Evolutionary conservation across 30 jellyfish, hydroid and myxozoan species (phyloP).

Genomic region (Aurelia aurita): DNA sequence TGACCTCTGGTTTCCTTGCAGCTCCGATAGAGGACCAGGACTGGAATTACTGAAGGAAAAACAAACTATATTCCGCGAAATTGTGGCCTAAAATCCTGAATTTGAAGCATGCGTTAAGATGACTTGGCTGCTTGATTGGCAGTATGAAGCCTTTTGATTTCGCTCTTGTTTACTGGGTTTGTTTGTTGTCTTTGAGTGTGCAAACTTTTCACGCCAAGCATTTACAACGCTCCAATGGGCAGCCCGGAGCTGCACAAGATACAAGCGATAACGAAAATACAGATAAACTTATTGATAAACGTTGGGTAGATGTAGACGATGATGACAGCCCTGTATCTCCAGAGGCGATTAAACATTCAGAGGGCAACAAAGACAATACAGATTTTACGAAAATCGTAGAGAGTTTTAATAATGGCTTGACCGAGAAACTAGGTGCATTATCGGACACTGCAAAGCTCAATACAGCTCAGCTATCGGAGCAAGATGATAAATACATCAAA

Average conservation of each 20-base stretch:
- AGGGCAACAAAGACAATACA: constrained; percentile 48
- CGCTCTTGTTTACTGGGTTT: constrained; percentile 2
- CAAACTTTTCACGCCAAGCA: not conserved
- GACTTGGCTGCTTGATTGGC: not conserved
- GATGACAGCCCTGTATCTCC: constrained; percentile 43
- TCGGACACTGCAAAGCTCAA: constrained; percentile 23
- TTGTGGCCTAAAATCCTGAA: not conserved
- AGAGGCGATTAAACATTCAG: constrained; percentile 43
- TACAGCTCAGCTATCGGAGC: constrained; percentile 40
- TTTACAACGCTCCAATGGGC: constrained; percentile 50
- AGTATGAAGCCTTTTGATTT: constrained; percentile 17
- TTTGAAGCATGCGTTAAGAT: constrained; percentile 2
- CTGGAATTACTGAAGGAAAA: not conserved
- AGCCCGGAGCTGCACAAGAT: not conserved
- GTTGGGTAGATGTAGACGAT: constrained; percentile 82
- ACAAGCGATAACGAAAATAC: not conserved
- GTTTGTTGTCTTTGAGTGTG: constrained; percentile 8
- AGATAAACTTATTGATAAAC: not conserved
- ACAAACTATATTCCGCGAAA: not conserved
- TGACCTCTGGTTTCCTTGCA: constrained; percentile 46
- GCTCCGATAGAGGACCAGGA: not conserved
- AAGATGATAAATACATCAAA: constrained; percentile 62
- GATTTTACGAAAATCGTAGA: constrained; percentile 71
- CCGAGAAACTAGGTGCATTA: constrained; percentile 48
- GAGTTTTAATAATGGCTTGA: constrained; percentile 57